phyloP scores from a whole-genome alignment of 2,797 vertebrate species.

The Rhincodon typus region DNA sequence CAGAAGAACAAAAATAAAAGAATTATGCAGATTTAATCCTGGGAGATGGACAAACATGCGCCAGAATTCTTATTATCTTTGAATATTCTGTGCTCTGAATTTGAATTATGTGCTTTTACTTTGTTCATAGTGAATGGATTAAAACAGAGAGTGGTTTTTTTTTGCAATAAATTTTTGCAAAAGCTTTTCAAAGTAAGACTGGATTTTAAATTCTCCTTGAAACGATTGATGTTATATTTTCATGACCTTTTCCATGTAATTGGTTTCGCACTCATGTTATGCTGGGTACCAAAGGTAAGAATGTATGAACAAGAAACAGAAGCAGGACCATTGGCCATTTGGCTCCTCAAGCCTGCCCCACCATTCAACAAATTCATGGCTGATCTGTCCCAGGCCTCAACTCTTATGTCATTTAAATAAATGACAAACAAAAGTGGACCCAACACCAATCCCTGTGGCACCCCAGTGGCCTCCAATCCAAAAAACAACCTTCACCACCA shows the following conservation, averaged over 20 bases:
- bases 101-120: neutral
- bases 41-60: neutral
- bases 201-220: conserved; percentile 7
- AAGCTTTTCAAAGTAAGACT: neutral
- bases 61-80: conserved; percentile 1
- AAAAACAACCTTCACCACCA: too few species aligned
- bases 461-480: too few species aligned
- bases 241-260: neutral
- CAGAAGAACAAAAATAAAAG: conserved; percentile 12
- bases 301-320: too few species aligned
- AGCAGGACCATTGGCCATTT: too few species aligned
- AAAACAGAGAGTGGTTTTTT: neutral
- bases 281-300: neutral
- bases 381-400: too few species aligned
- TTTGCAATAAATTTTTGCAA: neutral
- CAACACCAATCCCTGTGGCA: too few species aligned
- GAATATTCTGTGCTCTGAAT: conserved; percentile 20
- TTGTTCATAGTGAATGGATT: neutral
- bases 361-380: too few species aligned
- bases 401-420: too few species aligned
- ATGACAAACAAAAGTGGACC: too few species aligned
- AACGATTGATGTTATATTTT: neutral
- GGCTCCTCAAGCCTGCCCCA: too few species aligned
- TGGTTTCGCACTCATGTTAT: neutral
- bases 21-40: conserved; percentile 20